Percentiles rank a stretch among this genome's conserved stretches.
phyloP scores from a whole-genome alignment of 2,888 invertebrate genomes.

The Nemotelus pantherinus region DNA sequence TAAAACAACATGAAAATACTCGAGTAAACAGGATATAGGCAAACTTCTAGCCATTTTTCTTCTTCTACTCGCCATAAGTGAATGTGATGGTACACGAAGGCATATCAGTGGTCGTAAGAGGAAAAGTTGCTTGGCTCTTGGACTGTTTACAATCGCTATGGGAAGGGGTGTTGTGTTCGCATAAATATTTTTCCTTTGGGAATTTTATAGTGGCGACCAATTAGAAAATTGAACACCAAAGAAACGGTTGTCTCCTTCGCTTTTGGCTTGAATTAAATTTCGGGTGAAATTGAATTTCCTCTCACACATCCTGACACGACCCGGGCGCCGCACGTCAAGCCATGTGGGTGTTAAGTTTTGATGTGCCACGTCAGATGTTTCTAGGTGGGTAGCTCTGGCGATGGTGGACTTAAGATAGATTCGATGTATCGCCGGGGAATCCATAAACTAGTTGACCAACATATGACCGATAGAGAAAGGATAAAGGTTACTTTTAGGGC shows the following conservation, averaged over 20 bases:
- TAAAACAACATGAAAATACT: conserved; percentile 32
- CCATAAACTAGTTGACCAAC: conserved; percentile 46
- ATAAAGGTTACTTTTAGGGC: conserved; percentile 1
- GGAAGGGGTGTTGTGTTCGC: background rate
- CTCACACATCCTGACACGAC: conserved; percentile 5
- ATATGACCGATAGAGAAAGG: conserved; percentile 35
- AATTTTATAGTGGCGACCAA: conserved; percentile 34
- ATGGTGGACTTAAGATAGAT: conserved; percentile 23
- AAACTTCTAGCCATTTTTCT: background rate
- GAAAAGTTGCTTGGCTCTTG: no score
- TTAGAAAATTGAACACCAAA: conserved; percentile 42
- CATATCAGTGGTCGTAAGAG: no score
- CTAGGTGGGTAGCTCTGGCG: no score
- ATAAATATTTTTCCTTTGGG: conserved; percentile 34
- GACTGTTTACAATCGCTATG: no score
- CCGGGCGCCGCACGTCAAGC: background rate
- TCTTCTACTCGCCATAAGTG: background rate
- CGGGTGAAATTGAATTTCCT: conserved; percentile 32
- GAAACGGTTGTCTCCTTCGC: background rate
- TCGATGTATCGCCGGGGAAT: conserved; percentile 38
- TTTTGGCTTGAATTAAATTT: conserved; percentile 23
- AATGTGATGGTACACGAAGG: background rate
- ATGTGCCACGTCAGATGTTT: background rate
- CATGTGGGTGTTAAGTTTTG: conserved; percentile 12
- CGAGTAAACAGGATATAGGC: conserved; percentile 28